phyloP scores from a whole-genome alignment of 2,888 invertebrate genomes.

The Drosophila mulleri region DNA sequence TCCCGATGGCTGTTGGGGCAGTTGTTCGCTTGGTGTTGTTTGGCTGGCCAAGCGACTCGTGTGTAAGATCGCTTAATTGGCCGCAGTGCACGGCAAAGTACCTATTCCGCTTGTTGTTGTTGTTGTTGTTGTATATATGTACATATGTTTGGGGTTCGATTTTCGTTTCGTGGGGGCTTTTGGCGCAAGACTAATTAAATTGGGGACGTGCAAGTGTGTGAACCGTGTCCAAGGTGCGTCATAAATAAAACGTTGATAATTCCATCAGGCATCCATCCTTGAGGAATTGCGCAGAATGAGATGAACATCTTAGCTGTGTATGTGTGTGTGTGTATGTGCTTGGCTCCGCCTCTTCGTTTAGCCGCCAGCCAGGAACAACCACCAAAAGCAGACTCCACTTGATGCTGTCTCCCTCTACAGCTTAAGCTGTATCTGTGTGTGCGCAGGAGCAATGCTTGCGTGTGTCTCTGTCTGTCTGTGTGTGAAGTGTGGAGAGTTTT shows the following conservation, averaged over 20 bases:
- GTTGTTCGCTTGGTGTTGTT: conserved; percentile 27
- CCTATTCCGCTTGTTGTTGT: conserved; percentile 15
- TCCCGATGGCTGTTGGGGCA: conserved; percentile 16
- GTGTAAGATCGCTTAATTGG: conserved; percentile 78
- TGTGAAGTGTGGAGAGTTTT: conserved; percentile 50
- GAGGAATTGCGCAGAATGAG: conserved; percentile 17
- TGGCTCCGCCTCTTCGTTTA: conserved; percentile 63
- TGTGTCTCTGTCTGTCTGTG: neutral
- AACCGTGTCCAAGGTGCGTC: conserved; percentile 51
- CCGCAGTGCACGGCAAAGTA: conserved; percentile 50
- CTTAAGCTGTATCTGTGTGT: conserved; percentile 5
- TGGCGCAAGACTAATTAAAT: conserved; percentile 79
- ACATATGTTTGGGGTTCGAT: conserved; percentile 12
- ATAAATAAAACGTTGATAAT: conserved; percentile 72
- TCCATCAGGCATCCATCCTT: conserved; percentile 51
- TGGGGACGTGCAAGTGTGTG: conserved; percentile 64
- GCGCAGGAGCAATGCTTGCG: conserved; percentile 36
- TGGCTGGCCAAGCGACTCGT: conserved; percentile 30
- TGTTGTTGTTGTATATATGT: conserved; percentile 2
- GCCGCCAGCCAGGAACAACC: conserved; percentile 33
- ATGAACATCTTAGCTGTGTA: conserved; percentile 35
- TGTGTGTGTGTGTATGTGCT: conserved; percentile 15
- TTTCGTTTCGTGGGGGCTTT: conserved; percentile 53
- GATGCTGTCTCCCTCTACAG: conserved; percentile 33
- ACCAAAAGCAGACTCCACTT: conserved; percentile 39